A percentile compares a stretch with the other conserved stretches of the same genome.
Evolutionary conservation across 2,113 vertebrate species (phyloP).

Genomic region (Merops nubicus): DNA sequence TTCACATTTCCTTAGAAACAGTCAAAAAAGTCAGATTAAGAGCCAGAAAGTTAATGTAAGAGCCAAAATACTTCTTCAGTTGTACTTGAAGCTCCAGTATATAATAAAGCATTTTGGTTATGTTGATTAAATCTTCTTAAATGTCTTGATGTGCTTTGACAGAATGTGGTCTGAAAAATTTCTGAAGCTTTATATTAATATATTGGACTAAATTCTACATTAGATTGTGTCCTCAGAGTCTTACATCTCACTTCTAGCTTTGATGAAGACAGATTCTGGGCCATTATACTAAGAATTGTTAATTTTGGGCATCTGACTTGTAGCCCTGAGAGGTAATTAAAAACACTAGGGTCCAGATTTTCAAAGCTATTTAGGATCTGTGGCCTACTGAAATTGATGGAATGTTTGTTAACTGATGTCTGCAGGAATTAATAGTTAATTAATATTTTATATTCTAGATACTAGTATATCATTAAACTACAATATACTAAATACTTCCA

Average conservation of each 20-base stretch:
- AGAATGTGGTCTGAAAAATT: neutral
- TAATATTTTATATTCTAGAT: neutral
- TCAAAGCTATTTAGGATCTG: neutral
- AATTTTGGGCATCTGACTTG: neutral
- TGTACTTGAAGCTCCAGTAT: neutral
- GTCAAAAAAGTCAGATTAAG: neutral
- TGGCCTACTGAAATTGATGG: neutral
- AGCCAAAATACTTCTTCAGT: neutral
- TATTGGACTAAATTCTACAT: neutral
- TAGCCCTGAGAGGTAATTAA: neutral
- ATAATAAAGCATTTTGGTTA: neutral
- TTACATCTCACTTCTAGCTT: fast-evolving
- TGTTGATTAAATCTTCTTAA: neutral
- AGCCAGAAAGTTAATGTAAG: neutral
- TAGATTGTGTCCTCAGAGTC: neutral
- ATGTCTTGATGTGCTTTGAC: neutral
- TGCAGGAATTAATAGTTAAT: neutral
- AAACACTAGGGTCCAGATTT: neutral
- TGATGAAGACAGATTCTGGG: neutral
- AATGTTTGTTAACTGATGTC: neutral
- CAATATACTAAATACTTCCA: neutral
- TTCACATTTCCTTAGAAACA: neutral
- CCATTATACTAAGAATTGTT: neutral
- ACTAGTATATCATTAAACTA: neutral
- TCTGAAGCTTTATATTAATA: neutral